phyloP scores from a whole-genome alignment of 2,888 invertebrate species.

The Philonicus albiceps region DNA sequence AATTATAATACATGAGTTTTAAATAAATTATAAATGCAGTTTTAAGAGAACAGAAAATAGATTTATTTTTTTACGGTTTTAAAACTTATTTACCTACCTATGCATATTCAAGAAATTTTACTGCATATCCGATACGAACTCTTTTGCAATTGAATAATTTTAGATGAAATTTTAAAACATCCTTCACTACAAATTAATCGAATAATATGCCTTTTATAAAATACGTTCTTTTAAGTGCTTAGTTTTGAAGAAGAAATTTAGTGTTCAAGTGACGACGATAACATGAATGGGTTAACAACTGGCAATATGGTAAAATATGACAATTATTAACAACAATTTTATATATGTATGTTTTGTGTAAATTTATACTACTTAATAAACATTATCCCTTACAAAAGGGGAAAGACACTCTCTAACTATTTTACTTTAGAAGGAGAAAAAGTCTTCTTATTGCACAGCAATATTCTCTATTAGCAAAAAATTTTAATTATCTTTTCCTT shows the following conservation, averaged over 20 bases:
- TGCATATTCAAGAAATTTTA: background rate
- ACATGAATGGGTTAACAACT: conserved; percentile 26
- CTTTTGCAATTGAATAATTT: background rate
- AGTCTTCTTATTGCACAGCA: conserved; percentile 40
- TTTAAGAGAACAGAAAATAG: background rate
- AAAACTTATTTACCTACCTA: background rate
- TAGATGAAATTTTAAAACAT: conserved; percentile 29
- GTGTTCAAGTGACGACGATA: background rate
- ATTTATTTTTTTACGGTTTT: background rate
- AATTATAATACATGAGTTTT: background rate
- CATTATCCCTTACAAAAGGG: conserved; percentile 34
- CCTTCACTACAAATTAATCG: conserved; percentile 11
- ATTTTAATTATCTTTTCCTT: conserved; percentile 10
- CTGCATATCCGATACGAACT: background rate
- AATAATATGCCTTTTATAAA: background rate
- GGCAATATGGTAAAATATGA: conserved; percentile 30
- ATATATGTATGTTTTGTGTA: conserved; percentile 11
- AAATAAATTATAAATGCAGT: background rate
- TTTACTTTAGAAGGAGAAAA: conserved; percentile 33
- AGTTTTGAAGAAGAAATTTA: conserved; percentile 2
- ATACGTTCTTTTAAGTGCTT: background rate
- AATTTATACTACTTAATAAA: conserved; percentile 31
- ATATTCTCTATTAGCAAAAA: conserved; percentile 35
- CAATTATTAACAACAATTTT: conserved; percentile 35
- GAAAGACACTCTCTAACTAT: conserved; percentile 40